Evolutionary conservation across 1,140 invertebrate genomes (phyloP).

Genomic region (Delia radicum): DNA sequence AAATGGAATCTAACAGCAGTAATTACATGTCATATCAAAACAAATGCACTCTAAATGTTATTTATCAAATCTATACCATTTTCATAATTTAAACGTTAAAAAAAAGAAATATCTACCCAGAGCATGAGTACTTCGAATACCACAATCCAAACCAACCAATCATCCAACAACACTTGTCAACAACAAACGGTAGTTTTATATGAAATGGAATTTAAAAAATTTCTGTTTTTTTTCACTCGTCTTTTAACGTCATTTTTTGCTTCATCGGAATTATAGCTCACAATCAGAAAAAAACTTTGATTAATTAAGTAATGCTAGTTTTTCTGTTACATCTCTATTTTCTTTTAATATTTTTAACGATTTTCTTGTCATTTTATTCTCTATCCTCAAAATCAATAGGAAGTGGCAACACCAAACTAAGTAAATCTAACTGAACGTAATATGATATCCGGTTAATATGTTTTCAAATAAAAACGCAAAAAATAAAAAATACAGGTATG

Average conservation of each 20-base stretch:
- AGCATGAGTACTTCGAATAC: background rate
- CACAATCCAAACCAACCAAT: background rate
- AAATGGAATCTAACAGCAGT: conserved; percentile 12
- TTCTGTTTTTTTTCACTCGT: background rate
- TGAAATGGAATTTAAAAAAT: background rate
- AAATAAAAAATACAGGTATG: background rate
- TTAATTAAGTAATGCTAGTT: background rate
- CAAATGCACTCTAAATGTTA: conserved; percentile 15
- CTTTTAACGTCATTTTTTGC: too few relatives aligned
- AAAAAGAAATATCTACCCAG: background rate
- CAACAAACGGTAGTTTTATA: background rate
- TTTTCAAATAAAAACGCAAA: background rate
- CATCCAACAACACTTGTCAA: background rate
- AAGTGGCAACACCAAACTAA: background rate
- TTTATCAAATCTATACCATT: background rate
- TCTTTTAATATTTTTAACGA: background rate
- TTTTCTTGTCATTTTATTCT: background rate
- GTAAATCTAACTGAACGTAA: background rate
- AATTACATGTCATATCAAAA: conserved; percentile 23
- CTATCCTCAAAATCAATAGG: background rate
- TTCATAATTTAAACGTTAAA: background rate
- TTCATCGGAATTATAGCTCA: too few relatives aligned
- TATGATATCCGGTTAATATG: background rate
- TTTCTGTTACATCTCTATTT: background rate
- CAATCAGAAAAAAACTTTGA: background rate